Evolutionary conservation across 2,113 vertebrate species (phyloP).

Genomic region (Gymnocephalus cernua): DNA sequence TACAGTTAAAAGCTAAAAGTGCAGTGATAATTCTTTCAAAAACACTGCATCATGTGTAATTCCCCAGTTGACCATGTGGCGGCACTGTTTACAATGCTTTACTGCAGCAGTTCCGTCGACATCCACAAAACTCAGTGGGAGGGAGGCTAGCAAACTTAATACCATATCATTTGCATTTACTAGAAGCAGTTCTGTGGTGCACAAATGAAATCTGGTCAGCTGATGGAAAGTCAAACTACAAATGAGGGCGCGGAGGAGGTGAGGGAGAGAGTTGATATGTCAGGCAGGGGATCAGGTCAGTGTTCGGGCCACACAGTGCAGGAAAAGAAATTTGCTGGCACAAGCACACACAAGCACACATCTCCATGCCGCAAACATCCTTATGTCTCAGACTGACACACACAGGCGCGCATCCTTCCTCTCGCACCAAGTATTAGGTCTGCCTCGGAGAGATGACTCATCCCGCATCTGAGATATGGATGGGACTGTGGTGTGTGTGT

Average conservation of each 20-base stretch:
- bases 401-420: slow-evolving; percentile 37
- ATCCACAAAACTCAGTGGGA: slow-evolving; percentile 4
- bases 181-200: slow-evolving; percentile 35
- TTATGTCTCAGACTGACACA: slow-evolving; percentile 31
- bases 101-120: neutral
- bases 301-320: slow-evolving; percentile 53
- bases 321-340: slow-evolving; percentile 74
- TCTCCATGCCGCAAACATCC: slow-evolving; percentile 49
- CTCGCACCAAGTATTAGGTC: slow-evolving; percentile 52
- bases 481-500: slow-evolving; percentile 16
- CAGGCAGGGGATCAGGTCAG: slow-evolving; percentile 49
- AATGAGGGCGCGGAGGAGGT: slow-evolving; percentile 29
- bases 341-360: slow-evolving; percentile 75
- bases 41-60: slow-evolving; percentile 18
- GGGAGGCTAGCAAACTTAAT: slow-evolving; percentile 34
- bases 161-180: slow-evolving; percentile 66
- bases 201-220: slow-evolving; percentile 27
- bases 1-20: neutral
- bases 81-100: slow-evolving; percentile 69
- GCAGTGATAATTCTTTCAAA: neutral
- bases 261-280: slow-evolving; percentile 40
- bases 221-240: slow-evolving; percentile 42
- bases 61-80: slow-evolving; percentile 55
- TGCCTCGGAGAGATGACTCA: slow-evolving; percentile 72
- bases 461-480: slow-evolving; percentile 58